Percentiles rank a stretch among this genome's conserved stretches.
phyloP scores from a whole-genome alignment of 2,888 invertebrate species.

The Melinaea menophilus region DNA sequence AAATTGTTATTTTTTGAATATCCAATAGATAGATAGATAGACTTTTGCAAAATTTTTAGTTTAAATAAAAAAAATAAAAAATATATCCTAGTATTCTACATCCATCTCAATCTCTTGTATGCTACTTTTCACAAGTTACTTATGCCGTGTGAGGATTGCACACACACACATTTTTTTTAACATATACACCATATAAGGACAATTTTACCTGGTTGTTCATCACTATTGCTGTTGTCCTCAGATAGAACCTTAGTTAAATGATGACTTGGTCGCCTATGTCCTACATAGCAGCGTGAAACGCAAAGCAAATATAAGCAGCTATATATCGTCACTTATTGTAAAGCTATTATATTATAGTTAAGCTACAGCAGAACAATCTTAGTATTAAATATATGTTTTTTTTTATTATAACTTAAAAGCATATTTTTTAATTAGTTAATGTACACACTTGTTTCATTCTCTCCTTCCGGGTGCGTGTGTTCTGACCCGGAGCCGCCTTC shows the following conservation, averaged over 20 bases:
- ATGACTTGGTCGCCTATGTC: constrained; percentile 70
- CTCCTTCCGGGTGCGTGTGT: constrained; percentile 68
- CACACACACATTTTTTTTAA: no score
- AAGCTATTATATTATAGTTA: not conserved
- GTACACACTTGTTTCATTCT: constrained; percentile 63
- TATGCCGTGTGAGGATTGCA: no score
- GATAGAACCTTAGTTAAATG: constrained; percentile 80
- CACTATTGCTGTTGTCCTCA: constrained; percentile 82
- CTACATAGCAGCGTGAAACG: constrained; percentile 64
- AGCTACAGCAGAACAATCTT: not conserved
- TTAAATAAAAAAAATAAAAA: no score
- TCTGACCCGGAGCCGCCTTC: constrained; percentile 68
- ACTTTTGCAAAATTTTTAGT: no score
- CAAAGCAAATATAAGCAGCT: constrained; percentile 13
- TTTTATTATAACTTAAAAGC: not conserved
- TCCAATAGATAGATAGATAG: no score
- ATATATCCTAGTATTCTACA: no score
- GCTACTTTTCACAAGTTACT: no score
- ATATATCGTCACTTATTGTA: constrained; percentile 6
- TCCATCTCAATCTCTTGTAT: no score
- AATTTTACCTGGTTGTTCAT: constrained; percentile 67
- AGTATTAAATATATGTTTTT: not conserved
- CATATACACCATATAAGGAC: no score
- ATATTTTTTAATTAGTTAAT: constrained; percentile 3
- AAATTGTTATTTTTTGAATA: no score